phyloP scores from a whole-genome alignment of 2,888 invertebrate genomes.

The Rhimphoctona megacephalus region DNA sequence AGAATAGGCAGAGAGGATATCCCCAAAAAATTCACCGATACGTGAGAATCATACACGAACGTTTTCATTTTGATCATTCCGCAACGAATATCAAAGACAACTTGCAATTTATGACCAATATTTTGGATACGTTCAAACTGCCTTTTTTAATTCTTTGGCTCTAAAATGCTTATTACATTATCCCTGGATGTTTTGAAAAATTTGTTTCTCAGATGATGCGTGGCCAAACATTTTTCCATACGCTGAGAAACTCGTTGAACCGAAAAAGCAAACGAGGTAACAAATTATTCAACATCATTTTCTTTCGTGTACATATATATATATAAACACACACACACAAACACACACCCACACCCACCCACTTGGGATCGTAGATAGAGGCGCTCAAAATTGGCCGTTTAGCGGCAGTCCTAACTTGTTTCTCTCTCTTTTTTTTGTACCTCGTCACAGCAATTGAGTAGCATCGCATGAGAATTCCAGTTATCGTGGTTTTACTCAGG shows the following conservation, averaged over 20 bases:
- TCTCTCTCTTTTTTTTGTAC: constrained; percentile 32
- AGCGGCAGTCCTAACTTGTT: constrained; percentile 47
- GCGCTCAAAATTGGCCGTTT: constrained; percentile 55
- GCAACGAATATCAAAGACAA: neutral
- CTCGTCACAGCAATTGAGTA: constrained; percentile 56
- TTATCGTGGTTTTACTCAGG: constrained; percentile 49
- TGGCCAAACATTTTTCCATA: constrained; percentile 25
- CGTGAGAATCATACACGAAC: constrained; percentile 51
- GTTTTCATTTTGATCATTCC: constrained; percentile 15
- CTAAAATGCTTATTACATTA: constrained; percentile 33
- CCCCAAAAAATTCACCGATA: constrained; percentile 36
- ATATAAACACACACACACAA: neutral
- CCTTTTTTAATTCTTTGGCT: constrained; percentile 26
- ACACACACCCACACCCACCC: no score
- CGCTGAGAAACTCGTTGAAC: constrained; percentile 42
- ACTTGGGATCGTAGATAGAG: constrained; percentile 61
- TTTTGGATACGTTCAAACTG: constrained; percentile 35
- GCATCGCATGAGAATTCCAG: constrained; percentile 64
- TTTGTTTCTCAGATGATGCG: constrained; percentile 59
- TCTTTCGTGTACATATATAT: constrained; percentile 33
- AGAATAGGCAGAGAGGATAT: constrained; percentile 33
- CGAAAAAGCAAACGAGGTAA: constrained; percentile 58
- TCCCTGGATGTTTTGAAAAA: constrained; percentile 21
- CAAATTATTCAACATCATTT: constrained; percentile 56
- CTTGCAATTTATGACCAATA: constrained; percentile 18